Evolutionary conservation across 2,797 vertebrate species (phyloP).

Genomic region (Kryptopterus vitreolus): DNA sequence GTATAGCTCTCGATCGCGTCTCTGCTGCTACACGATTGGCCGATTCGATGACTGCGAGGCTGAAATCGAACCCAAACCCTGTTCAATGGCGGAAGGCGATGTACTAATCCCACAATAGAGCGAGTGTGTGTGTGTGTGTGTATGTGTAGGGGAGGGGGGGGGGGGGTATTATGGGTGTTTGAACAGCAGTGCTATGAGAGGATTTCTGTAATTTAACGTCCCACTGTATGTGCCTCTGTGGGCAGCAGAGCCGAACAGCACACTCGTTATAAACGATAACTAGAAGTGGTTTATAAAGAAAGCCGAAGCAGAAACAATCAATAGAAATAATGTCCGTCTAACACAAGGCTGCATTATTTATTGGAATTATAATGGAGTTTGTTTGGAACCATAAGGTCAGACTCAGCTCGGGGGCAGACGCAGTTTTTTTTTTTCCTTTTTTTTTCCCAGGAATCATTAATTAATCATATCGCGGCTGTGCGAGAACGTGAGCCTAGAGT

Average conservation of each 20-base stretch:
- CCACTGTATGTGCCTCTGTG: slow-evolving; percentile 15
- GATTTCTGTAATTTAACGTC: slow-evolving; percentile 12
- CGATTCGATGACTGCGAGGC: no score
- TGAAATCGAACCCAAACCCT: background rate
- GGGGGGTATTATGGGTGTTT: slow-evolving; percentile 4
- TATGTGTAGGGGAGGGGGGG: no score
- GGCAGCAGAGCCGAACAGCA: slow-evolving; percentile 58
- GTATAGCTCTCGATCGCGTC: background rate
- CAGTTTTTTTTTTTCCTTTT: slow-evolving; percentile 53
- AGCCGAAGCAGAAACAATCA: slow-evolving; percentile 64
- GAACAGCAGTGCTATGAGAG: slow-evolving; percentile 24
- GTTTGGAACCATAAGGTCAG: slow-evolving; percentile 69
- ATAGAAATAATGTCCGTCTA: slow-evolving; percentile 56
- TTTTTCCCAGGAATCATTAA: slow-evolving; percentile 55
- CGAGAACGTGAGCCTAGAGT: background rate
- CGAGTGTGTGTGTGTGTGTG: no score
- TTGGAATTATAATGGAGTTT: slow-evolving; percentile 69
- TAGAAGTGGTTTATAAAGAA: slow-evolving; percentile 57
- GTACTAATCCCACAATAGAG: slow-evolving; percentile 17
- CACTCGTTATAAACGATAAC: slow-evolving; percentile 67
- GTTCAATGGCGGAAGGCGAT: background rate
- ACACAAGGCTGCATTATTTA: slow-evolving; percentile 69
- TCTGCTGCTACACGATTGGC: background rate
- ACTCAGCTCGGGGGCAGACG: slow-evolving; percentile 62
- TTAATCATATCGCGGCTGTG: slow-evolving; percentile 56